Evolutionary conservation across 2,113 vertebrate species (phyloP), one percentile per base, ranked within the genome.

Genomic region (Hippopotamus amphibius): DNA sequence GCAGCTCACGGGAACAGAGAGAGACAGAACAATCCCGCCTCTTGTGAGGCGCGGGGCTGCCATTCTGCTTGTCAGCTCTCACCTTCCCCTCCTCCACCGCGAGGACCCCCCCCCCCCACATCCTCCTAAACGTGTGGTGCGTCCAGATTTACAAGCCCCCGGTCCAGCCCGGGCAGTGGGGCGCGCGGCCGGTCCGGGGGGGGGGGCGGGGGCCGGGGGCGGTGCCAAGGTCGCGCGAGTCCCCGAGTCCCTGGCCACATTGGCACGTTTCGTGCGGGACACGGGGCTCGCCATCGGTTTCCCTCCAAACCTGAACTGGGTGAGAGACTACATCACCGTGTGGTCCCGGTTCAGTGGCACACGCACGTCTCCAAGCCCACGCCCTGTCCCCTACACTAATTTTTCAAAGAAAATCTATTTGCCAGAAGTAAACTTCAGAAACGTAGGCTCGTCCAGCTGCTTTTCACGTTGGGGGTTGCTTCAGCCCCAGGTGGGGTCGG

Each of bases 31-130:
- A 89, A 77, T 46, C 76, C 46, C 15, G 5, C 48, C 69, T 55
- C 88, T 84, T 65, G 91, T 91, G 93, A 87, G 72, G 82, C n/a
- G 41, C 88, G 15, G 79, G 63, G 43, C 94, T 43, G 94, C 84
- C 61, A 1, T 14, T 68, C 61, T 3, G 68, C 65, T 4, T 1
- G 63, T 88, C 88, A 41, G 16, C 85, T 83, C 97, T 76, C 93
- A 37, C 95, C 93, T 90, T 28, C 57, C 68, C 57, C 26, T 76
- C 66, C 90, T 81, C 50, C 93, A 24, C 50, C 12, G 41, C 19
- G 3, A 43, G 66, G 41, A 74, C 41, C 26, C 81, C 90, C 86
- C 37, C 37, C 53, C 55, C 66, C 72, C 57, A 46, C 79, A 65
- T 74, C 55, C 59, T 33, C 81, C 68, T 0, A 15, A 63, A 48